A percentile compares a stretch with the other conserved stretches of the same genome.
Conservation (phyloP, 2,888 invertebrate genomes). For the Drosophila imparisetae region DNA sequence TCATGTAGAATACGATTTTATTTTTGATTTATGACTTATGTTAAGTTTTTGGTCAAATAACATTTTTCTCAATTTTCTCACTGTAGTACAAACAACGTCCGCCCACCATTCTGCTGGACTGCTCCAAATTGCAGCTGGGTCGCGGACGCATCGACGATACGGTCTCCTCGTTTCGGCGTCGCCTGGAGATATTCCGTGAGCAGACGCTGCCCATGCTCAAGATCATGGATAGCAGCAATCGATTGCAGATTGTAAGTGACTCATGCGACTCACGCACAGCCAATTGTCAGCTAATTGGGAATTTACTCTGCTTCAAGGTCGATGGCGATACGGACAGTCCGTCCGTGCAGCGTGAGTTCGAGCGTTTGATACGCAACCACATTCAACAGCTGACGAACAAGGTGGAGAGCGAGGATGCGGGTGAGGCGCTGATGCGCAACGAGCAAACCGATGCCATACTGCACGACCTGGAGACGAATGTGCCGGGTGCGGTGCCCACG, state of each 20-base stretch:
- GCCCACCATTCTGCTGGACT: conserved; percentile 93
- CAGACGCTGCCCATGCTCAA: conserved; percentile 95
- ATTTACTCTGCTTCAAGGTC: conserved; percentile 86
- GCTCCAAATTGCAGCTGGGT: conserved; percentile 94
- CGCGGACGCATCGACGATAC: conserved; percentile 94
- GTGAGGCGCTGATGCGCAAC: conserved; percentile 51
- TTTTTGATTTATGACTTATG: background rate
- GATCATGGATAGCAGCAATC: conserved; percentile 91
- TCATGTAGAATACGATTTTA: background rate
- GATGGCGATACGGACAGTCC: conserved; percentile 94
- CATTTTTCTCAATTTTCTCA: conserved; percentile 35
- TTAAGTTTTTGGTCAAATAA: background rate
- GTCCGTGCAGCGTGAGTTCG: conserved; percentile 92
- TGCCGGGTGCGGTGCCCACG: conserved; percentile 84
- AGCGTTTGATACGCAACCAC: conserved; percentile 88
- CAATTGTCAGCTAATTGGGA: background rate
- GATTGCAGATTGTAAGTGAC: conserved; percentile 92
- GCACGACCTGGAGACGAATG: conserved; percentile 84
- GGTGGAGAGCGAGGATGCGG: conserved; percentile 54
- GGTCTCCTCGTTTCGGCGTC: conserved; percentile 92
- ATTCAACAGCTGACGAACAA: conserved; percentile 86
- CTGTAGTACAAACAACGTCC: conserved; percentile 90
- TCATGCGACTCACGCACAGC: too few species aligned
- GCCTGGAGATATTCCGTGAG: conserved; percentile 94
- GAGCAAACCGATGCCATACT: conserved; percentile 82